These are phyloP conservation scores for Sebastolobus altivelis DNA, from an alignment of 2,797 vertebrate genomes.

Conservation along the genomic window DNA sequence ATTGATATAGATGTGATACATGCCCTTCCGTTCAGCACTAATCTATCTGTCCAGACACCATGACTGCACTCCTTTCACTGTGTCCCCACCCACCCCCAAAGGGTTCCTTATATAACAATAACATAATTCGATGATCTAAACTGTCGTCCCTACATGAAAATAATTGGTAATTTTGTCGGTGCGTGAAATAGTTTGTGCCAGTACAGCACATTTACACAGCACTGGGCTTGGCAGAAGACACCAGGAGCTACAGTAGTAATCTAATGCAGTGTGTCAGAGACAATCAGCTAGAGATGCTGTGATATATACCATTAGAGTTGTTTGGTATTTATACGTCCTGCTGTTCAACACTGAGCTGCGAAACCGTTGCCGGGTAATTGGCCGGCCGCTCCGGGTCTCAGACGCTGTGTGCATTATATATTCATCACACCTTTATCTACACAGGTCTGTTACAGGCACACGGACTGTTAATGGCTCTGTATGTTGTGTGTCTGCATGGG, in stretches of 20 bases:
- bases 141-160: neutral
- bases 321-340: slow-evolving; percentile 30
- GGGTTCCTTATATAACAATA: neutral
- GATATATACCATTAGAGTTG: slow-evolving; percentile 25
- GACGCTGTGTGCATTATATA: slow-evolving; percentile 31
- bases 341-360: slow-evolving; percentile 26
- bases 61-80: neutral
- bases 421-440: slow-evolving; percentile 48
- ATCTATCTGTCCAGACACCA: slow-evolving; percentile 17
- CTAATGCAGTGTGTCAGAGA: slow-evolving; percentile 36
- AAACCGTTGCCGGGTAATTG: slow-evolving; percentile 38
- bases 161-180: neutral
- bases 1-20: slow-evolving; percentile 44
- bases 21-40: slow-evolving; percentile 28
- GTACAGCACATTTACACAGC: slow-evolving; percentile 18
- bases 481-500: slow-evolving; percentile 9
- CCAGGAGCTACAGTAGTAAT: slow-evolving; percentile 14
- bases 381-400: slow-evolving; percentile 5
- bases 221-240: slow-evolving; percentile 1
- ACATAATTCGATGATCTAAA: neutral
- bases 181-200: neutral
- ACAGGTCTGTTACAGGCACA: slow-evolving; percentile 22
- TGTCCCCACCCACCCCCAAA: neutral
- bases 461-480: slow-evolving; percentile 16
- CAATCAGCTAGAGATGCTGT: slow-evolving; percentile 20